Base-by-base conservation (phyloP, 1,140 invertebrate species). In the Scaptomyza hsui region DNA sequence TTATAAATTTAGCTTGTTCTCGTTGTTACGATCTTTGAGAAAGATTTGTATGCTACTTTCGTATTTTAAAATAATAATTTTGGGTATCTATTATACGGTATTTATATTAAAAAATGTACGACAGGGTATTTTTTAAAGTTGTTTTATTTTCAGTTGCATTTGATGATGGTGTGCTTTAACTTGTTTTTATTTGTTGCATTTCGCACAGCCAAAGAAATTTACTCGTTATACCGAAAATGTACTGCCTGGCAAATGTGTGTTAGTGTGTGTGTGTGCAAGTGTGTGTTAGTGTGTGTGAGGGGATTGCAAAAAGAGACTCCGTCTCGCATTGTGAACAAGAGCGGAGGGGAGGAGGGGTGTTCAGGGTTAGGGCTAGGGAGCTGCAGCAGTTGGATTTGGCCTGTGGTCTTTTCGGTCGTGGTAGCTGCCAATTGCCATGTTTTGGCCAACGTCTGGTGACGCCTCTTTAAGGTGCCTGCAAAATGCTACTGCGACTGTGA, bases 171-270 rank as follows among this genome's bases (percentile, higher is more conserved):
- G 24, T 16, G 29, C 18, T 35, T 15, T 44, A 61, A 53, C 45
- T 64, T 64, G 52, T 72, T 79, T 29, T 85, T 85, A 85, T 83
- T 85, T 85, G 80, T 85, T 79, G 79, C 79, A 83, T 67, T 63
- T 35, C 56, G 64, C 26, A 35, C n/a, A 39, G 65, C 62, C 56
- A 76, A 72, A 69, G 76, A 83, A 85, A 83, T 85, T 69, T 26
- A 64, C 67, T 64, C 60, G 67, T 64, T 70, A 79, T 75, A 85
- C 72, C 78, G 56, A 64, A 65, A 79, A 69, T 72, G 79, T 63
- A 57, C 71, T 74, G 67, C 52, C 75, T 68, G 63, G 53, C 16
- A 35, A 19, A 13, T 60, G 69, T 74, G 29, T 13, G 39, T 51
- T 0, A 0, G 24, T 55, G 39, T 24, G 24, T 49, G 15, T 67